Conservation (phyloP, 2,113 vertebrate genomes). For the Herpetotheres cachinnans region DNA sequence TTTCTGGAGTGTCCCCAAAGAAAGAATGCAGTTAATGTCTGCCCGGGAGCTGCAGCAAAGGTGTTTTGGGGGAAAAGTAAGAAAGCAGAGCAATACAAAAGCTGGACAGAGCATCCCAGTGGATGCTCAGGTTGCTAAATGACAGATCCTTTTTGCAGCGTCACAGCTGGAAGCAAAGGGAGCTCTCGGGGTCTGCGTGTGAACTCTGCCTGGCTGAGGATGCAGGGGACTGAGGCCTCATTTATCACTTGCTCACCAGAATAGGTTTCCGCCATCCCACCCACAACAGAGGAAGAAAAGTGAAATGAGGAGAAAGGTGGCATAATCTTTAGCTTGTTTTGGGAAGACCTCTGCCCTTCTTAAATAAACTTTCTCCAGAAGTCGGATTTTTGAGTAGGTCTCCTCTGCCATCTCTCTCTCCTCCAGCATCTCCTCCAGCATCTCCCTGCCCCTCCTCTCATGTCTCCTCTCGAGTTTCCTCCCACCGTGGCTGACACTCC, state of each 20-base stretch:
- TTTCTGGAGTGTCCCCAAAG: conserved; percentile 24
- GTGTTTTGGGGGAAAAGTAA: conserved; percentile 47
- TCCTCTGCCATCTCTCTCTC: not conserved
- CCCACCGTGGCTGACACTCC: fast-evolving
- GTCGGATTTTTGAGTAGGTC: not conserved
- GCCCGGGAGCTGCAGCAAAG: conserved; percentile 67
- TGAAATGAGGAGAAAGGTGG: not conserved
- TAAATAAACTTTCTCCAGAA: not conserved
- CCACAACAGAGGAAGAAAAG: not conserved
- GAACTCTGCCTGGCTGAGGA: not conserved
- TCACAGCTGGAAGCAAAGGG: not conserved
- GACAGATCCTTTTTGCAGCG: not conserved
- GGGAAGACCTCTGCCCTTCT: not conserved
- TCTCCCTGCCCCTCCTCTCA: not conserved
- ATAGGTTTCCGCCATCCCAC: not conserved
- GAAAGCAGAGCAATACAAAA: conserved; percentile 42
- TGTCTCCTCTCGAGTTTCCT: not conserved
- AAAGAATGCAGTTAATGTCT: conserved; percentile 68
- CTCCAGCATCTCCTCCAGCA: not conserved
- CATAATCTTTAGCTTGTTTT: not conserved
- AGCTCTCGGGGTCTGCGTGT: not conserved
- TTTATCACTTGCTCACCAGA: not conserved
- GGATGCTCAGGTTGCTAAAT: conserved; percentile 70
- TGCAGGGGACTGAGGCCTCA: fast-evolving
- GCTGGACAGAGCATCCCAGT: conserved; percentile 70